Evolutionary conservation across 2,113 vertebrate species (phyloP).

Genomic region (Accipiter virgatus): DNA sequence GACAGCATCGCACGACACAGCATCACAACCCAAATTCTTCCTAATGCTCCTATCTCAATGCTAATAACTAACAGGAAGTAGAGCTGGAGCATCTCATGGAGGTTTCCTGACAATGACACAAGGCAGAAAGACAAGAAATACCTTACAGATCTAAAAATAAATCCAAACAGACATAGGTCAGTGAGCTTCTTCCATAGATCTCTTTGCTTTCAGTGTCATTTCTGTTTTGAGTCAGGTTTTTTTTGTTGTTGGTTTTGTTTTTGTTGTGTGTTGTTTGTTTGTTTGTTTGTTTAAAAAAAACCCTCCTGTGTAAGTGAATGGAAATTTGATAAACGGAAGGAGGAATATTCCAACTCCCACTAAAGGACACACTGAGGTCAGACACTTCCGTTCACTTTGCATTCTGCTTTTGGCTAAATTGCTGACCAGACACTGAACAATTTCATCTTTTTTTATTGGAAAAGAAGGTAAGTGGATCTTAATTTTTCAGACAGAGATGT

Average conservation of each 20-base stretch:
- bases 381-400: background rate
- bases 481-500: background rate
- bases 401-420: background rate
- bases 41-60: background rate
- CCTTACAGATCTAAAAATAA: conserved; percentile 32
- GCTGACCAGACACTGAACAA: background rate
- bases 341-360: background rate
- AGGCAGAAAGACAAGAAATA: conserved; percentile 22
- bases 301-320: background rate
- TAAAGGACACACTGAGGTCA: background rate
- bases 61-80: background rate
- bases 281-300: background rate
- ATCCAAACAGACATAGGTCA: background rate
- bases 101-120: background rate
- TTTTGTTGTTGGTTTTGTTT: too few relatives aligned
- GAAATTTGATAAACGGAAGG: conserved; percentile 1
- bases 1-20: background rate
- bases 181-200: background rate
- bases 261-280: too few relatives aligned
- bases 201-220: background rate
- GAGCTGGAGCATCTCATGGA: background rate
- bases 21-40: background rate
- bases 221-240: background rate
- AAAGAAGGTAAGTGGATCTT: background rate
- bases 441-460: background rate